A percentile compares a stretch with the other conserved stretches of the same genome.
phyloP scores from a whole-genome alignment of 2,888 invertebrate genomes.

The Sycophila texana region DNA sequence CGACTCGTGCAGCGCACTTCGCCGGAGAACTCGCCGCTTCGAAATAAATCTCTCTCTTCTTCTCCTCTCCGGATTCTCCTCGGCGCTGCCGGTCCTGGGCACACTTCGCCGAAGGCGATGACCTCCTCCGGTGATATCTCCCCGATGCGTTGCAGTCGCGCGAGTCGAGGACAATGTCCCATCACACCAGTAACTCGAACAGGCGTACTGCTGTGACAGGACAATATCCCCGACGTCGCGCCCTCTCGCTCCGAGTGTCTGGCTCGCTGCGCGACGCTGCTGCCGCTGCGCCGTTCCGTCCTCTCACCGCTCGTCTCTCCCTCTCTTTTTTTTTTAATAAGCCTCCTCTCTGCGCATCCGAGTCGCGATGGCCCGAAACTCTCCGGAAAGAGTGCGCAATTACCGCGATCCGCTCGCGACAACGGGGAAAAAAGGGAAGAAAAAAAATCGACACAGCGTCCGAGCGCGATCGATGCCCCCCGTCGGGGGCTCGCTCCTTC shows the following conservation, averaged over 20 bases:
- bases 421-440: too few relatives aligned
- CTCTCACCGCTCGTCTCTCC: neutral
- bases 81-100: too few relatives aligned
- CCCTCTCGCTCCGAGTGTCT: conserved; percentile 17
- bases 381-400: too few relatives aligned
- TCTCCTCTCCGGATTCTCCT: neutral
- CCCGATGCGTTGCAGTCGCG: conserved; percentile 40
- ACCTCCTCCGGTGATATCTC: conserved; percentile 4
- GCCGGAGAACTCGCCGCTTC: neutral
- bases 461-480: conserved; percentile 2
- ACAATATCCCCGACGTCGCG: conserved; percentile 91
- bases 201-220: conserved; percentile 98
- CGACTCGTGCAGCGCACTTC: neutral
- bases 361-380: too few relatives aligned
- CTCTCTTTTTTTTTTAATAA: neutral
- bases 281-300: conserved; percentile 3
- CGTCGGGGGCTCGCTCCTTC: neutral
- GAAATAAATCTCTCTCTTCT: neutral
- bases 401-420: neutral
- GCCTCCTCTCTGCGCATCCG: neutral
- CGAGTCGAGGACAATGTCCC: conserved; percentile 87
- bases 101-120: neutral
- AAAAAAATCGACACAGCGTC: neutral
- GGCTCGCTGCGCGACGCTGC: neutral
- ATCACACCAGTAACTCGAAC: conserved; percentile 90